These are phyloP conservation scores for Chalcis sispes DNA, from an alignment of 2,888 invertebrate species.

Conservation along the genomic window DNA sequence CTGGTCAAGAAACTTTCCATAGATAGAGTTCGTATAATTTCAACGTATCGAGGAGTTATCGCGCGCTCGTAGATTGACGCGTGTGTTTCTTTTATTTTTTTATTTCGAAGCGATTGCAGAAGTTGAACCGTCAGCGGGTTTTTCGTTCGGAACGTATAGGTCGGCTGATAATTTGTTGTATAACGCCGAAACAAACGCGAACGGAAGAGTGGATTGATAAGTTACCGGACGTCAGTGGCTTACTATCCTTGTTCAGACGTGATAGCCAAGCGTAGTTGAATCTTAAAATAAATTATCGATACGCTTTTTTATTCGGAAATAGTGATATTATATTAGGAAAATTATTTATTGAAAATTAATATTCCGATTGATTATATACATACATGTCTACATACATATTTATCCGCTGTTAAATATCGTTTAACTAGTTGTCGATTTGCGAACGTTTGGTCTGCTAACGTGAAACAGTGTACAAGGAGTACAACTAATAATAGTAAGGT, in stretches of 20 bases:
- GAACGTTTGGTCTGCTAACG: no score
- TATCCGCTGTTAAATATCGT: no score
- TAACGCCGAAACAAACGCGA: slow-evolving; percentile 58
- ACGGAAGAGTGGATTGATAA: slow-evolving; percentile 74
- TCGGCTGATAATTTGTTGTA: slow-evolving; percentile 48
- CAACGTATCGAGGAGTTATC: slow-evolving; percentile 38
- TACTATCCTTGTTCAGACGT: slow-evolving; percentile 66
- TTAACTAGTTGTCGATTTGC: no score
- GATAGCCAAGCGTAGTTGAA: slow-evolving; percentile 57
- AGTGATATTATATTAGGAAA: slow-evolving; percentile 9
- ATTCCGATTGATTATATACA: not conserved
- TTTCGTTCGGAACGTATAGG: slow-evolving; percentile 39
- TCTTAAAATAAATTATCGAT: slow-evolving; percentile 53
- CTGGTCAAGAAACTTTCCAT: slow-evolving; percentile 22
- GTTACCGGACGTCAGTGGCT: slow-evolving; percentile 71
- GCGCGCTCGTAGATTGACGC: slow-evolving; percentile 21
- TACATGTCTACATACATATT: no score
- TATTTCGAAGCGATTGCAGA: slow-evolving; percentile 43
- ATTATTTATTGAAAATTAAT: not conserved
- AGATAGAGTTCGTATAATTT: slow-evolving; percentile 33
- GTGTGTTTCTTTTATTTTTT: slow-evolving; percentile 21
- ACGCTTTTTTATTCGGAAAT: slow-evolving; percentile 11
- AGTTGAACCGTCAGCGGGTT: slow-evolving; percentile 15
- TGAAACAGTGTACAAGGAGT: no score
- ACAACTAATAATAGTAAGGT: no score